A percentile compares a stretch with the other conserved stretches of the same genome.
phyloP scores from a whole-genome alignment of 2,113 vertebrate species.

The Hyperoodon ampullatus region DNA sequence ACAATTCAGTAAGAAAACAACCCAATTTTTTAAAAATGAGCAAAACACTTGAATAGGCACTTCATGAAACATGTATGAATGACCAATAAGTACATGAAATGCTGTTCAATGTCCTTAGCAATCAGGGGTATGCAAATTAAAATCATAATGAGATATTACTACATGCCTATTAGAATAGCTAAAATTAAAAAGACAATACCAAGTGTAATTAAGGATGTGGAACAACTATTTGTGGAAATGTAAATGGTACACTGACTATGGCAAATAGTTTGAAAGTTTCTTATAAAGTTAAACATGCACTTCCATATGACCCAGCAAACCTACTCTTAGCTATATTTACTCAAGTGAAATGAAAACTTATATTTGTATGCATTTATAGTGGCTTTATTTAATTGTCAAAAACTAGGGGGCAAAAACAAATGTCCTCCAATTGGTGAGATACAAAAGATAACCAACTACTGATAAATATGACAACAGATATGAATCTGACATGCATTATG shows the following conservation, averaged over 20 bases:
- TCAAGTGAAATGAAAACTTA: conserved; percentile 35
- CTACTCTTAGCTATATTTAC: not conserved
- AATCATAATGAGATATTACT: not conserved
- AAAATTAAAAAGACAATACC: not conserved
- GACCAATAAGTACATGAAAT: not conserved
- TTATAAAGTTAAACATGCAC: conserved; percentile 1
- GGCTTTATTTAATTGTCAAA: not conserved
- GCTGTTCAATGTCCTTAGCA: not conserved
- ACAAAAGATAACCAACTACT: not conserved
- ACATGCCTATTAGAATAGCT: not conserved
- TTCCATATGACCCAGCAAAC: not conserved
- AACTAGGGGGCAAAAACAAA: not conserved
- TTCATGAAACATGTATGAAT: not conserved
- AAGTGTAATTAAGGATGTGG: not conserved
- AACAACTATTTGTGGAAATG: not conserved
- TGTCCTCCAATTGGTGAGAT: not conserved
- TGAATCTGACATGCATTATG: not conserved
- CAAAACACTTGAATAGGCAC: not conserved
- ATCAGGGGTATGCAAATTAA: not conserved
- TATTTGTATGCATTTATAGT: not conserved
- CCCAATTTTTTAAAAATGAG: not conserved
- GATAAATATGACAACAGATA: not conserved
- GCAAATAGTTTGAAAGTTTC: not conserved
- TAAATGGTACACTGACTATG: not conserved
- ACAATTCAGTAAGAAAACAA: not conserved